Evolutionary conservation across 2,888 invertebrate genomes (phyloP).

Genomic region (Hemaris fuciformis): DNA sequence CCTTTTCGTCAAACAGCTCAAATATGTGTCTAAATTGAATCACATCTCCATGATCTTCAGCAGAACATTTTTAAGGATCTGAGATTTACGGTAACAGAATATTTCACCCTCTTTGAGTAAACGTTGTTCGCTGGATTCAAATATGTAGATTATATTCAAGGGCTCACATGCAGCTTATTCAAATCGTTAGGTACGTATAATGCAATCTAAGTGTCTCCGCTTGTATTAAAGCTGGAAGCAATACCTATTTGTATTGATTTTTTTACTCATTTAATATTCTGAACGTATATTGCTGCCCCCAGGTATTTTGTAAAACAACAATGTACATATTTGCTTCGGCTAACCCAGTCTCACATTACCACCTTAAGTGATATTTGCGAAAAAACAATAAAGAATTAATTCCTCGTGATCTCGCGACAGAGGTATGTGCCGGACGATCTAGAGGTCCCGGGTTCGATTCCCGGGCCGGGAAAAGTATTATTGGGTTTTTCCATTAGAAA

Average conservation of each 20-base stretch:
- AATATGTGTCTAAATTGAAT: neutral
- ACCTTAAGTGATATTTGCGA: neutral
- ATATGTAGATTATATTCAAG: constrained; percentile 30
- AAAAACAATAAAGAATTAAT: neutral
- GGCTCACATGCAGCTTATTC: constrained; percentile 20
- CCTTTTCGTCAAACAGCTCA: neutral
- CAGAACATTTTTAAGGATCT: neutral
- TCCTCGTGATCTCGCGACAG: too few species aligned
- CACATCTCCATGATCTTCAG: neutral
- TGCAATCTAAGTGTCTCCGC: constrained; percentile 24
- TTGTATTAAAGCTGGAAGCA: constrained; percentile 22
- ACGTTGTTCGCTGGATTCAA: constrained; percentile 21
- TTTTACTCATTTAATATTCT: constrained; percentile 48
- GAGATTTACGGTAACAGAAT: constrained; percentile 16
- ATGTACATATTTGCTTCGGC: neutral
- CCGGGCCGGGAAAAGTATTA: too few species aligned
- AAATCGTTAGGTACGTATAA: constrained; percentile 19
- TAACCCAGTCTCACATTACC: neutral
- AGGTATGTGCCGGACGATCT: too few species aligned
- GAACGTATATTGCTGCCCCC: constrained; percentile 32
- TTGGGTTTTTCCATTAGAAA: too few species aligned
- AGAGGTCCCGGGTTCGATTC: too few species aligned
- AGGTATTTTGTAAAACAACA: constrained; percentile 32
- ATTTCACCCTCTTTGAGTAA: constrained; percentile 17
- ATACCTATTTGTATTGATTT: constrained; percentile 42